Conservation (phyloP, 2,113 vertebrate species). For the Pterocles gutturalis region DNA sequence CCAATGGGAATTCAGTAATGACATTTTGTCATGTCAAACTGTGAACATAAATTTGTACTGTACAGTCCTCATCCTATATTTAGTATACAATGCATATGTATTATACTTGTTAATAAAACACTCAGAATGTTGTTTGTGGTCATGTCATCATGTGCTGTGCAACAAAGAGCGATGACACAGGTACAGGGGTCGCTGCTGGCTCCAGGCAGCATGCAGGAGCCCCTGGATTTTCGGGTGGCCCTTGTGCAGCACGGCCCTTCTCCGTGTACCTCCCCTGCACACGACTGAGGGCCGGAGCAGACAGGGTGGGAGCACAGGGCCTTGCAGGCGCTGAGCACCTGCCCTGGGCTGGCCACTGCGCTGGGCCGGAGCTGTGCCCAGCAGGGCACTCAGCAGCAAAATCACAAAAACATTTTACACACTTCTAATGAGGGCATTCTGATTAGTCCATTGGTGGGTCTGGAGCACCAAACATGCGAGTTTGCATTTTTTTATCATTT, state of each 20-base stretch:
- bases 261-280: fast-evolving
- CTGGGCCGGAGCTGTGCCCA: not conserved
- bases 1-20: slow-evolving; percentile 91
- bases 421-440: not conserved
- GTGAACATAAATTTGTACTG: slow-evolving; percentile 91
- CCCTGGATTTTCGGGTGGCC: fast-evolving
- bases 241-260: too few relatives aligned
- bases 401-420: not conserved
- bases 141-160: not conserved
- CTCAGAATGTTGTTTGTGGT: slow-evolving; percentile 56
- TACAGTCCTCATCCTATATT: slow-evolving; percentile 85
- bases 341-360: too few relatives aligned
- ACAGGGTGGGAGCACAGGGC: not conserved
- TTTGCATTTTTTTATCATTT: not conserved
- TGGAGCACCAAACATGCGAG: fast-evolving
- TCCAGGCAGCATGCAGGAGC: not conserved
- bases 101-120: slow-evolving; percentile 92
- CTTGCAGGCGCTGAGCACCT: fast-evolving
- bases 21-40: slow-evolving; percentile 91
- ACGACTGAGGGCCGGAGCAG: not conserved
- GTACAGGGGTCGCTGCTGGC: not conserved
- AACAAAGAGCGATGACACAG: not conserved
- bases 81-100: slow-evolving; percentile 77
- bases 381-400: not conserved
- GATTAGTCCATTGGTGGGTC: not conserved